Conservation (phyloP, 2,888 invertebrate genomes). For the Drosophila dives region DNA sequence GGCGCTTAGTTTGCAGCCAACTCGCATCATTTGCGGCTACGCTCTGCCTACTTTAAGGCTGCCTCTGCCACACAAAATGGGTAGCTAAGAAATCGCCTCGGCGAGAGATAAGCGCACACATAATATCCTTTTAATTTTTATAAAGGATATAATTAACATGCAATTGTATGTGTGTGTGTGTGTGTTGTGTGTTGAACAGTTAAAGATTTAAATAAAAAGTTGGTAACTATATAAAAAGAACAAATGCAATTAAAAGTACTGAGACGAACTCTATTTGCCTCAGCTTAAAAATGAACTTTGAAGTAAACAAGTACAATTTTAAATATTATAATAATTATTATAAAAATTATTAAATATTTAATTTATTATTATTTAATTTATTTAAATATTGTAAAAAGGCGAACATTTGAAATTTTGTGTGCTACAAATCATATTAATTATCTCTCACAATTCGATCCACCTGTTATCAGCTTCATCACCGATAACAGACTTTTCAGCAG, state of each 20-base stretch:
- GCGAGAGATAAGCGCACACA: slow-evolving; percentile 69
- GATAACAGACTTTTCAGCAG: background rate
- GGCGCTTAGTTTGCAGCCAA: slow-evolving; percentile 64
- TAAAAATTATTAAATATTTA: background rate
- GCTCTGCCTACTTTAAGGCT: slow-evolving; percentile 58
- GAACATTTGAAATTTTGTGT: background rate
- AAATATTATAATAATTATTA: background rate
- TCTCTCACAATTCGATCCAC: background rate
- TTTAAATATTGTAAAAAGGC: too few relatives aligned
- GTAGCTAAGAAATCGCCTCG: slow-evolving; percentile 8
- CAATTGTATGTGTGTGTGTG: slow-evolving; percentile 1
- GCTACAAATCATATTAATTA: background rate
- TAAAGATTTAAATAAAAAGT: background rate
- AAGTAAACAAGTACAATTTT: background rate
- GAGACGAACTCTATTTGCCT: background rate
- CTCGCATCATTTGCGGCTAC: slow-evolving; percentile 60
- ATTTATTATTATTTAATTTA: background rate
- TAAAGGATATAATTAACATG: slow-evolving; percentile 65
- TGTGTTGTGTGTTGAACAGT: background rate
- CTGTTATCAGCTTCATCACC: background rate
- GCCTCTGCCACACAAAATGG: background rate
- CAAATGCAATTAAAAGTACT: background rate
- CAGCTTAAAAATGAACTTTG: background rate
- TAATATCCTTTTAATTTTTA: slow-evolving; percentile 69
- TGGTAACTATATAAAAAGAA: background rate